phyloP scores from a whole-genome alignment of 2,113 vertebrate genomes.

The Passer montanus region DNA sequence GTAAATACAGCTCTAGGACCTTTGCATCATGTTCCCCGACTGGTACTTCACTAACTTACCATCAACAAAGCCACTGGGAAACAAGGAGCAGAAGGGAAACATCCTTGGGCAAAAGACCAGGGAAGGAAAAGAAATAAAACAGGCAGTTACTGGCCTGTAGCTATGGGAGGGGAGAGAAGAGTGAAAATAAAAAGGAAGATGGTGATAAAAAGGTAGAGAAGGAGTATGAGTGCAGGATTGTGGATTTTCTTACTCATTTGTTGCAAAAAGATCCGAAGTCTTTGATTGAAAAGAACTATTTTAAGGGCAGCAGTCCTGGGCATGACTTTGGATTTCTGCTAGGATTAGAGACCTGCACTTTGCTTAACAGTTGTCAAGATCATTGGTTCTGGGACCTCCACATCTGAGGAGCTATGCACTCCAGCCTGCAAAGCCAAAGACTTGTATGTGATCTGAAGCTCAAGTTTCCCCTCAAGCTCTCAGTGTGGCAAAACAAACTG shows the following conservation, averaged over 20 bases:
- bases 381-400: conserved; percentile 3
- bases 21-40: not conserved
- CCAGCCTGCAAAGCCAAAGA: conserved; percentile 11
- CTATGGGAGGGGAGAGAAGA: not conserved
- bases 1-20: not conserved
- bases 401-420: not conserved
- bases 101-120: not conserved
- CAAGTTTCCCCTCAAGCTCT: not conserved
- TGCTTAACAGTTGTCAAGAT: conserved; percentile 22
- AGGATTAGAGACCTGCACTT: not conserved
- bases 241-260: not conserved
- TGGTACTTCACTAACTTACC: not conserved
- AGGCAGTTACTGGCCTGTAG: not conserved
- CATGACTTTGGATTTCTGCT: not conserved
- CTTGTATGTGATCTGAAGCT: conserved; percentile 7
- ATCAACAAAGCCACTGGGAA: not conserved
- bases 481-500: conserved; percentile 24
- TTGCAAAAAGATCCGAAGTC: not conserved
- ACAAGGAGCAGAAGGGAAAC: not conserved
- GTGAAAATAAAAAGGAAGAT: not conserved
- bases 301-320: not conserved
- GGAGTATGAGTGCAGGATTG: not conserved
- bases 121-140: not conserved
- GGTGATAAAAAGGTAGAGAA: not conserved
- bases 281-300: not conserved